A percentile compares a stretch with the other conserved stretches of the same genome.
Conservation (phyloP, 2,888 invertebrate genomes). For the Ametastegia equiseti region DNA sequence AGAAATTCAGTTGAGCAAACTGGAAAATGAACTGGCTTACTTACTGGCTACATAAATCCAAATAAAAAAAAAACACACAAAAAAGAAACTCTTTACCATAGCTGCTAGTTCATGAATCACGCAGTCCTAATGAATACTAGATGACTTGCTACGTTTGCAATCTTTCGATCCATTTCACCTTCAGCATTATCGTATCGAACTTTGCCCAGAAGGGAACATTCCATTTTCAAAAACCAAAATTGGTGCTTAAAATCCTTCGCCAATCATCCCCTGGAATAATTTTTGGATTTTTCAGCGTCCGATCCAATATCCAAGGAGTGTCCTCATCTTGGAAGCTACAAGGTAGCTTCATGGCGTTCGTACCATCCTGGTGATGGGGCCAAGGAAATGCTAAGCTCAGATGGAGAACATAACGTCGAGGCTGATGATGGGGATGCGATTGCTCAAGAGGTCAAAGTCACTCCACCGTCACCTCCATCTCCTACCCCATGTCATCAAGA, state of each 20-base stretch:
- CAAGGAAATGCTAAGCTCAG: constrained; percentile 55
- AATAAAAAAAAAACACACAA: too few species aligned
- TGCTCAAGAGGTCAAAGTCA: constrained; percentile 62
- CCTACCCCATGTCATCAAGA: constrained; percentile 64
- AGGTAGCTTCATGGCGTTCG: constrained; percentile 66
- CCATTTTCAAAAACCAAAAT: background rate
- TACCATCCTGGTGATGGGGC: constrained; percentile 55
- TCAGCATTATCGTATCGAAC: too few species aligned
- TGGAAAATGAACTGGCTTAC: background rate
- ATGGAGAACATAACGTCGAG: constrained; percentile 54
- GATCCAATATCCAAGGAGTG: constrained; percentile 71
- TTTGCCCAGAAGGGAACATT: background rate
- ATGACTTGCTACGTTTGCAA: constrained; percentile 2
- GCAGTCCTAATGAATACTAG: constrained; percentile 24
- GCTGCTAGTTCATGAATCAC: background rate
- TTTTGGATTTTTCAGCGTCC: constrained; percentile 60
- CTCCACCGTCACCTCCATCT: constrained; percentile 62
- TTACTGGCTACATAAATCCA: background rate
- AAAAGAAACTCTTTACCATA: background rate
- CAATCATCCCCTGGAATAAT: background rate
- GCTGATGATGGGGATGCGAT: constrained; percentile 64
- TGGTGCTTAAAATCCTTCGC: background rate
- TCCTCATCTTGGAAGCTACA: constrained; percentile 70
- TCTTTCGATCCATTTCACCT: too few species aligned
- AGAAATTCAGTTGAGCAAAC: background rate